Evolutionary conservation across 1,140 invertebrate genomes (phyloP), one percentile per base, ranked within the genome.

Genomic region (Orchestia grillus): DNA sequence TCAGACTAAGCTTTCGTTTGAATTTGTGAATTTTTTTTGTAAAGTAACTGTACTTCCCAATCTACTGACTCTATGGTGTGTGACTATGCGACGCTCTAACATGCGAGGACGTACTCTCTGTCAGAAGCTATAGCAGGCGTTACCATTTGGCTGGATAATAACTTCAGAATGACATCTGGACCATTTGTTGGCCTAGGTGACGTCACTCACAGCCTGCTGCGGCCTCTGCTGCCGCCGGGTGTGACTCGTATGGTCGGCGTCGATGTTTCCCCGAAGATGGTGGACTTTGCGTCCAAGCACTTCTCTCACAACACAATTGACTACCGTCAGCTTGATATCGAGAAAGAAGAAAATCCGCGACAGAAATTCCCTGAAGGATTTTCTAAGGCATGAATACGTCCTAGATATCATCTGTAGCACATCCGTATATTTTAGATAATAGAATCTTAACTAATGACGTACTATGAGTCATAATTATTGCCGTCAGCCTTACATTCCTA

Each of bases 221-320:
- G 98, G 92, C 98, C 98, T 0, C 97, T 98, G 96, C 97, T 99
- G n/a, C 98, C 98, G 6, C 43, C 77, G 45, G 90, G 44, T 90
- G 97, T 97, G 97, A 95, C 96, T 44, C 96, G 96, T 87, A 45
- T 98, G 98, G 96, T 97, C 16, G 98, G 98, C 28, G 98, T 98
- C 0, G 98, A 99, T 97, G 98, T 98, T 95, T 98, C 98, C 36
- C 97, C 98, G 36, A 97, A 98, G 95, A 98, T 99, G 98, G 97
- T 98, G 0, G 97, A 98, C 6, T 98, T 98, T 96, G 98, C 98
- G 0, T 98, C 97, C 77, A 97, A 98, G 88, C 96, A 97, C 41
- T 97, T 96, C 96, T 97, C 94, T 0, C 97, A 98, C 90, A 97
- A 95, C 96, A 97, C 96, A 44, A 97, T 98, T 0, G 97, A 97